Evolutionary conservation across 2,113 vertebrate species (phyloP).

Genomic region (Podarcis raffonei): DNA sequence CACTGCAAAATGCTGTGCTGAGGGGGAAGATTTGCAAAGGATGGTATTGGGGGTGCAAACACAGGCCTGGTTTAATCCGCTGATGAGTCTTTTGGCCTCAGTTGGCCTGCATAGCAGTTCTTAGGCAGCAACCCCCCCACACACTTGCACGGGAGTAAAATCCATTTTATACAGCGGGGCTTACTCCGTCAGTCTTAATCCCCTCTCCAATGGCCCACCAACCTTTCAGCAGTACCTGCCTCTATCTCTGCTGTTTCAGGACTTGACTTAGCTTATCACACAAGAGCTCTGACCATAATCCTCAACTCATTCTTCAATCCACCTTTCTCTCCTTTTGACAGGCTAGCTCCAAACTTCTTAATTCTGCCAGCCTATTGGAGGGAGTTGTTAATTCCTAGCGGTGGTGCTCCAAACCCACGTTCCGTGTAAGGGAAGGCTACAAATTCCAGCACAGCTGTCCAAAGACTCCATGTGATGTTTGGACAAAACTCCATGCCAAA

Average conservation of each 20-base stretch:
- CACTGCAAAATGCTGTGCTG: not conserved
- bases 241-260: not conserved
- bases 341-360: not conserved
- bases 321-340: not conserved
- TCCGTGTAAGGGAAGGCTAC: not conserved
- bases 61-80: not conserved
- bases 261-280: not conserved
- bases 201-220: not conserved
- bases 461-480: not conserved
- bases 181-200: not conserved
- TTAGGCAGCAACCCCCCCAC: too few species aligned
- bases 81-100: not conserved
- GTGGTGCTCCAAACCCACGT: not conserved
- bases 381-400: not conserved
- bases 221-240: not conserved
- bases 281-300: not conserved
- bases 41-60: too few species aligned
- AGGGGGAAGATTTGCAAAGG: not conserved
- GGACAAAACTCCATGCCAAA: not conserved
- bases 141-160: not conserved
- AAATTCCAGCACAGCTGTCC: not conserved
- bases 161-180: not conserved
- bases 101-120: not conserved
- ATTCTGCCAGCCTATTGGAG: not conserved
- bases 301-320: not conserved